A percentile compares a stretch with the other conserved stretches of the same genome.
These are phyloP conservation scores for Diarsia rubi DNA, from an alignment of 2,888 invertebrate genomes.

Conservation along the genomic window DNA sequence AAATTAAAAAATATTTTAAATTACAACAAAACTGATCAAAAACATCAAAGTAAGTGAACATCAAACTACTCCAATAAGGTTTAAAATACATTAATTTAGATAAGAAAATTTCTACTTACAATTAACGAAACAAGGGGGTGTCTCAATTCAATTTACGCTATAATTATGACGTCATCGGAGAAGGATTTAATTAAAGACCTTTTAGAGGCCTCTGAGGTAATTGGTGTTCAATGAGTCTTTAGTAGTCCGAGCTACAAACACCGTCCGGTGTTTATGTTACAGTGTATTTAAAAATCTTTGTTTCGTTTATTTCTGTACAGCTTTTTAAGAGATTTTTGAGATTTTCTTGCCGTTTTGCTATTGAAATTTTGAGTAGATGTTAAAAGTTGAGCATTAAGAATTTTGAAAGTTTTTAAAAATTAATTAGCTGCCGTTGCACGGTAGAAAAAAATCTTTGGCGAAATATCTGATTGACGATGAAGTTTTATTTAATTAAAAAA, in stretches of 20 bases:
- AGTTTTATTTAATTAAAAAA: slow-evolving; percentile 22
- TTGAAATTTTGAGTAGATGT: slow-evolving; percentile 5
- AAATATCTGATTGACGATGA: not conserved
- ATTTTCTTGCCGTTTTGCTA: not conserved
- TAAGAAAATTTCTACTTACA: slow-evolving; percentile 84
- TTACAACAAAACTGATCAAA: not conserved
- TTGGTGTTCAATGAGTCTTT: slow-evolving; percentile 90
- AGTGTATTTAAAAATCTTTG: slow-evolving; percentile 75
- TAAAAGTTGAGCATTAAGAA: not conserved
- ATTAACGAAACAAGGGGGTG: slow-evolving; percentile 88
- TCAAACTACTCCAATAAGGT: slow-evolving; percentile 42
- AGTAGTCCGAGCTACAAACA: slow-evolving; percentile 83
- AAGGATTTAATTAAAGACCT: slow-evolving; percentile 91
- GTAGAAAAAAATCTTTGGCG: not conserved
- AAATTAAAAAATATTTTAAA: not conserved
- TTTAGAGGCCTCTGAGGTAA: slow-evolving; percentile 88
- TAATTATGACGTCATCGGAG: slow-evolving; percentile 91
- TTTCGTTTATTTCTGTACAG: slow-evolving; percentile 63
- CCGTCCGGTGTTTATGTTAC: slow-evolving; percentile 83
- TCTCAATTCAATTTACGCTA: slow-evolving; percentile 88
- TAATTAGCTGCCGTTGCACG: not conserved
- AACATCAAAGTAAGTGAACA: slow-evolving; percentile 53
- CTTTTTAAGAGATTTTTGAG: no score
- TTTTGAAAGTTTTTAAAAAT: slow-evolving; percentile 9
- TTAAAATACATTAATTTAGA: slow-evolving; percentile 81